A percentile compares a stretch with the other conserved stretches of the same genome.
phyloP scores from a whole-genome alignment of 2,797 vertebrate species.

The Mormyrops boulengeri region DNA sequence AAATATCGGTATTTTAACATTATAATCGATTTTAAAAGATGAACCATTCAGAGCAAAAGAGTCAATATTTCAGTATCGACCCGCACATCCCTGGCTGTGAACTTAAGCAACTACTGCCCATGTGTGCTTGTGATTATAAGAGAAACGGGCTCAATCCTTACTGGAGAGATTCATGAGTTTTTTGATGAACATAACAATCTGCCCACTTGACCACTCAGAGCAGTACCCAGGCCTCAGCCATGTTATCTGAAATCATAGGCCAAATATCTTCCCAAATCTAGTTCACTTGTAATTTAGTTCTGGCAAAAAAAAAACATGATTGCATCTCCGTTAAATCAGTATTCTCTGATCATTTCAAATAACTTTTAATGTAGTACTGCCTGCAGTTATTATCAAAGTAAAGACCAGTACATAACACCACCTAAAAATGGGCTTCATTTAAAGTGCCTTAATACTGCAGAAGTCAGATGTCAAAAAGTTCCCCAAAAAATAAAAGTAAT shows the following conservation, averaged over 20 bases:
- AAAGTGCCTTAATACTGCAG: neutral
- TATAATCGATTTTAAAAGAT: neutral
- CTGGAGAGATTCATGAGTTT: neutral
- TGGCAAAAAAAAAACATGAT: neutral
- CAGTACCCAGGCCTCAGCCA: neutral
- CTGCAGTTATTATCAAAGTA: neutral
- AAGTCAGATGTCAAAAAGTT: neutral
- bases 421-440: neutral
- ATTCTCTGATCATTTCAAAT: neutral
- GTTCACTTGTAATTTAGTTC: neutral
- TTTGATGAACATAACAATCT: neutral
- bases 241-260: neutral
- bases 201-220: neutral
- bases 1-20: neutral
- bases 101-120: neutral
- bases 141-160: neutral
- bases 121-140: neutral
- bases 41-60: neutral
- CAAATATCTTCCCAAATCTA: neutral
- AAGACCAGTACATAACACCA: neutral
- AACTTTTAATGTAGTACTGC: neutral
- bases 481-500: neutral
- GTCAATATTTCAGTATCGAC: neutral
- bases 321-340: neutral
- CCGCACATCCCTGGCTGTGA: neutral